These are phyloP conservation scores for Dysidea cf. avara DNA, from an alignment of 37 sponge, comb jelly and placozoan genomes.

Conservation along the genomic window DNA sequence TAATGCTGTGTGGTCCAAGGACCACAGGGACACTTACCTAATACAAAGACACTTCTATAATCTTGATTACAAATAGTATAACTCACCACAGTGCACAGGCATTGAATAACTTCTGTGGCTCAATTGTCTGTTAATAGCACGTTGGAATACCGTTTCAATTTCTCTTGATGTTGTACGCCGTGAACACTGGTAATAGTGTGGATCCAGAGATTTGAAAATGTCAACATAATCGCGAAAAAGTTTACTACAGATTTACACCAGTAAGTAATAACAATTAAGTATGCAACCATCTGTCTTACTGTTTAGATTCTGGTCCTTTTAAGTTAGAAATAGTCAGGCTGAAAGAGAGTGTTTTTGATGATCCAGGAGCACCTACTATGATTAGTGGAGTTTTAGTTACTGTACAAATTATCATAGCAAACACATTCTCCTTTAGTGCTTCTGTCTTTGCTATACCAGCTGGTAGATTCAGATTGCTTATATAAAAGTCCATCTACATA, in stretches of 20 bases:
- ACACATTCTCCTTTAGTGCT: conserved; percentile 71
- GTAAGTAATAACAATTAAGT: conserved; percentile 28
- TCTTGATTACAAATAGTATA: too few relatives aligned
- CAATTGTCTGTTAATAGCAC: conserved; percentile 52
- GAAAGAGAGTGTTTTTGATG: conserved; percentile 75
- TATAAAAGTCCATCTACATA: conserved; percentile 19
- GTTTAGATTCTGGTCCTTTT: too few relatives aligned
- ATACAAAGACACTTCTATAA: too few relatives aligned
- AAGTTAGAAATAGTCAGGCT: too few relatives aligned
- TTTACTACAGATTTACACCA: too few relatives aligned
- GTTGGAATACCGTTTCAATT: conserved; percentile 56
- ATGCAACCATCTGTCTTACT: conserved; percentile 12
- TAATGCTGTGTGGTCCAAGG: too few relatives aligned
- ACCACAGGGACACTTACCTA: too few relatives aligned
- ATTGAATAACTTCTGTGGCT: background rate
- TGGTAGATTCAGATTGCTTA: conserved; percentile 30
- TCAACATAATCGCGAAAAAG: too few relatives aligned
- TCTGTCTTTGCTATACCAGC: conserved; percentile 62
- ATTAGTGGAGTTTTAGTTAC: conserved; percentile 52
- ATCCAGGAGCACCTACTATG: conserved; percentile 74
- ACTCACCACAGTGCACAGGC: background rate
- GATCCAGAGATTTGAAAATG: conserved; percentile 41
- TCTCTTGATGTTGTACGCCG: conserved; percentile 58
- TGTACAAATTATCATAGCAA: conserved; percentile 50
- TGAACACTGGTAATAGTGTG: too few relatives aligned